Conservation (phyloP, 2,797 vertebrate genomes). For the Anabacerthia variegaticeps region DNA sequence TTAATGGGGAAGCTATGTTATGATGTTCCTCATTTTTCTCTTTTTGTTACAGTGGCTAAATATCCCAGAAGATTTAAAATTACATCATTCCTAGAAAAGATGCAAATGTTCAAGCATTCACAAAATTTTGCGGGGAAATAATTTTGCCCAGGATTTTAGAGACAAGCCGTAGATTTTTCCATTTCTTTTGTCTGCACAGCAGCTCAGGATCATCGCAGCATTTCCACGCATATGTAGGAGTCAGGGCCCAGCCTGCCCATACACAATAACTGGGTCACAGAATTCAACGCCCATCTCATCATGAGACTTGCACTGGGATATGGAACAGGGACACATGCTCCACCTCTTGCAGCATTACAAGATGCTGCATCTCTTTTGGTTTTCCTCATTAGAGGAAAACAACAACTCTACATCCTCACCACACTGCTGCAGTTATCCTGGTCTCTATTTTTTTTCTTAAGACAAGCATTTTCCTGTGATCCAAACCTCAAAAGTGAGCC, state of each 20-base stretch:
- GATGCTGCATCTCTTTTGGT: not conserved
- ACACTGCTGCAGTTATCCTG: not conserved
- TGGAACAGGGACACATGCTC: not conserved
- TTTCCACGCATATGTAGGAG: not conserved
- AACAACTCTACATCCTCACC: not conserved
- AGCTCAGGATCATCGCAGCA: not conserved
- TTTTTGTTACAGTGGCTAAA: not conserved
- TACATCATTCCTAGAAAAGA: not conserved
- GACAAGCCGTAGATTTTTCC: not conserved
- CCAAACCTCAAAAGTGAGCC: not conserved
- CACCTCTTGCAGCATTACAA: not conserved
- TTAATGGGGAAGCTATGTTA: not conserved
- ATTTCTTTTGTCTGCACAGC: not conserved
- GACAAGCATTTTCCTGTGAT: not conserved
- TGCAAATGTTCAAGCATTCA: not conserved
- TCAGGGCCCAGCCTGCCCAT: not conserved
- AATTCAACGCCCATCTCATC: not conserved
- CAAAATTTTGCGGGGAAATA: not conserved
- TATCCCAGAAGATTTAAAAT: not conserved
- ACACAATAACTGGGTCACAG: conserved; percentile 7
- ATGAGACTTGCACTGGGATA: not conserved
- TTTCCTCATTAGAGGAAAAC: not conserved
- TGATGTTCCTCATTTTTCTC: fast-evolving
- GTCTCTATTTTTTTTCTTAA: not conserved
- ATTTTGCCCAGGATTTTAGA: not conserved